phyloP scores from a whole-genome alignment of 1,140 invertebrate species.

The Araneus ventricosus region DNA sequence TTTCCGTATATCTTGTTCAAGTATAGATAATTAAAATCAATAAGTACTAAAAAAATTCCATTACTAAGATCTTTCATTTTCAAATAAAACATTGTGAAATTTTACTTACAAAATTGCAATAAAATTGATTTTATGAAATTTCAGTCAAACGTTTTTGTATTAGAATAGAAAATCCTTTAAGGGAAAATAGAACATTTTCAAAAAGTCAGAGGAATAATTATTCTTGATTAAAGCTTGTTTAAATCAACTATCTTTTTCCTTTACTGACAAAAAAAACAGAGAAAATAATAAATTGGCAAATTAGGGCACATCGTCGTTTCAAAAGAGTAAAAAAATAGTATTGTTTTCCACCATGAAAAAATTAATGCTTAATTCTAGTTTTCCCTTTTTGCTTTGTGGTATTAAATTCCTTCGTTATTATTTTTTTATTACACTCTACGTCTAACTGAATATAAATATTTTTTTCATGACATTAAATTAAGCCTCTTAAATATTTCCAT shows the following conservation, averaged over 20 bases:
- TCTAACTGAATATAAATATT: neutral
- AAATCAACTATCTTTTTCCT: neutral
- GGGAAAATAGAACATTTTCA: neutral
- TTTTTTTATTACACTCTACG: neutral
- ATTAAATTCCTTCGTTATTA: conserved; percentile 2
- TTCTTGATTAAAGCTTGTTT: conserved; percentile 14
- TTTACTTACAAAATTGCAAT: too few relatives aligned
- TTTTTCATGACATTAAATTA: neutral
- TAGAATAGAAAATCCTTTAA: neutral
- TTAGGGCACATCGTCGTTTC: neutral
- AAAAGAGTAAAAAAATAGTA: neutral
- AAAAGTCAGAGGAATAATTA: conserved; percentile 22
- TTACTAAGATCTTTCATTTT: too few relatives aligned
- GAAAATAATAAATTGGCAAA: neutral
- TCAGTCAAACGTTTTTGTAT: too few relatives aligned
- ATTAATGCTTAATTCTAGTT: neutral
- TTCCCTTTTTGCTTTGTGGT: neutral
- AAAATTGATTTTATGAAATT: too few relatives aligned
- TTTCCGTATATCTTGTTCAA: too few relatives aligned
- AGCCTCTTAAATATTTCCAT: neutral
- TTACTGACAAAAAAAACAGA: too few relatives aligned
- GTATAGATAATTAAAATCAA: too few relatives aligned
- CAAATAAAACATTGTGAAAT: too few relatives aligned
- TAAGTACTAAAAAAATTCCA: too few relatives aligned
- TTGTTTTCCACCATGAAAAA: neutral